These are phyloP conservation scores for Valencia hispanica DNA, from an alignment of 2,797 vertebrate genomes.

Conservation along the genomic window DNA sequence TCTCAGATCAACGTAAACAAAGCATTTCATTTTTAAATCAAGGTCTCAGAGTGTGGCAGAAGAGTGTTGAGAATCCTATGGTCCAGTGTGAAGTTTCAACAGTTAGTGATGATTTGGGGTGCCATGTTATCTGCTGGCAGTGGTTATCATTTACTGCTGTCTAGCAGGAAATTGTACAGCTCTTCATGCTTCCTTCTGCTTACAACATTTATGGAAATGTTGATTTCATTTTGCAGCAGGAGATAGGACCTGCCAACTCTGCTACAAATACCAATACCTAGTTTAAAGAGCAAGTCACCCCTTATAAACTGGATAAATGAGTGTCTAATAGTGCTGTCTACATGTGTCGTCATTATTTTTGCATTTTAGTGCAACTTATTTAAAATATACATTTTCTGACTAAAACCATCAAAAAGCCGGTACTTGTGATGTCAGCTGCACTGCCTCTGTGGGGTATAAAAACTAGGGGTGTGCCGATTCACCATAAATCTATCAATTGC, in stretches of 20 bases:
- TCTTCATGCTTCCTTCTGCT: background rate
- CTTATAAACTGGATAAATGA: too few relatives aligned
- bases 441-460: too few relatives aligned
- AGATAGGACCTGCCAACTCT: background rate
- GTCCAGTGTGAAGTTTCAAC: background rate
- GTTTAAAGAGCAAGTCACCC: too few relatives aligned
- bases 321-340: too few relatives aligned
- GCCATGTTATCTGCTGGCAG: background rate
- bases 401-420: too few relatives aligned
- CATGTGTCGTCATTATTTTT: too few relatives aligned
- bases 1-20: background rate
- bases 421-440: too few relatives aligned
- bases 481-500: too few relatives aligned
- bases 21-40: background rate
- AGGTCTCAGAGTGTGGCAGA: background rate
- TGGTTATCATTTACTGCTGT: background rate
- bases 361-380: too few relatives aligned
- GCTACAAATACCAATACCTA: background rate
- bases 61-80: background rate
- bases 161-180: background rate
- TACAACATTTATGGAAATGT: background rate
- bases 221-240: background rate
- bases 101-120: background rate
- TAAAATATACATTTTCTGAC: too few relatives aligned
- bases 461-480: too few relatives aligned